Evolutionary conservation across 1,140 invertebrate genomes (phyloP).

Genomic region (Atta colombica): DNA sequence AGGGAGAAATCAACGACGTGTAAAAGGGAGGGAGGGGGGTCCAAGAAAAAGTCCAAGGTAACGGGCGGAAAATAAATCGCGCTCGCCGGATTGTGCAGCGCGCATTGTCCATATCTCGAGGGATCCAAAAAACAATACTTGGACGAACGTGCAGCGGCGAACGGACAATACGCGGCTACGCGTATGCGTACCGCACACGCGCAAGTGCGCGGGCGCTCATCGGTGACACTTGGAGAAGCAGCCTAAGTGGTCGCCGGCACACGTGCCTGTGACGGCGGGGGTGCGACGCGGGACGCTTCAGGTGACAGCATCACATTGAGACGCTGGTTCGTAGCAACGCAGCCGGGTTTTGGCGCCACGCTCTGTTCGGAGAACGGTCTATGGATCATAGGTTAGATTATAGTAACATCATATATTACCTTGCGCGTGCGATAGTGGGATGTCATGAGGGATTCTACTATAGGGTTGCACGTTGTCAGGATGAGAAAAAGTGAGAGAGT

Average conservation of each 20-base stretch:
- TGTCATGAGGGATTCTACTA: not conserved
- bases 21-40: not conserved
- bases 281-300: conserved; percentile 46
- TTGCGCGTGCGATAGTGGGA: not conserved
- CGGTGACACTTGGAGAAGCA: conserved; percentile 47
- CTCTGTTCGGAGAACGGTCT: conserved; percentile 73
- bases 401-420: conserved; percentile 54
- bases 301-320: conserved; percentile 1
- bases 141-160: conserved; percentile 17
- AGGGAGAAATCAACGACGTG: conserved; percentile 2
- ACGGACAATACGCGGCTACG: conserved; percentile 56
- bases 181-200: conserved; percentile 47
- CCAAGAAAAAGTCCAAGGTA: not conserved
- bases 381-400: conserved; percentile 85
- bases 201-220: conserved; percentile 49
- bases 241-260: conserved; percentile 28
- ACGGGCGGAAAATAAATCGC: not conserved
- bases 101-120: conserved; percentile 1
- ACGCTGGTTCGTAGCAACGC: conserved; percentile 54
- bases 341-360: conserved; percentile 51
- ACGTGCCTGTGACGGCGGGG: conserved; percentile 52
- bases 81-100: conserved; percentile 18
- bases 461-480: not conserved
- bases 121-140: not conserved
- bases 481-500: not conserved